Percentiles rank a stretch among this genome's conserved stretches.
phyloP scores from a whole-genome alignment of 1,140 invertebrate genomes.

The Philopotamus ludificatus region DNA sequence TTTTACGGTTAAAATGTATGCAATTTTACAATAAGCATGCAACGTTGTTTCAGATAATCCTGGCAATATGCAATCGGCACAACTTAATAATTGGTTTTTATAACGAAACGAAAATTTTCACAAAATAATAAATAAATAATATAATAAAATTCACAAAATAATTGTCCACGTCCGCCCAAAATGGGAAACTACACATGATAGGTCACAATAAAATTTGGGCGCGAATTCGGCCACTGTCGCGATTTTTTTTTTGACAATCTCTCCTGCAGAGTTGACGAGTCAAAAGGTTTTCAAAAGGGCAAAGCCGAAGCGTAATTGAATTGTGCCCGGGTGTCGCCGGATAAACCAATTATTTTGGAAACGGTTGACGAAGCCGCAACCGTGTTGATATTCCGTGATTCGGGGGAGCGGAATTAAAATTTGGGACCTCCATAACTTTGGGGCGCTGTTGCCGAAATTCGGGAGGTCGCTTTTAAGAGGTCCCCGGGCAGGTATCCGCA shows the following conservation, averaged over 20 bases:
- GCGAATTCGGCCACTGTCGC: too few relatives aligned
- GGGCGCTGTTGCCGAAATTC: background rate
- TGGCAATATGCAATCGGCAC: too few relatives aligned
- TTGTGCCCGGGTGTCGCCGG: background rate
- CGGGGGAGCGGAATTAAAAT: background rate
- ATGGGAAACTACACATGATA: too few relatives aligned
- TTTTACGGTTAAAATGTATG: too few relatives aligned
- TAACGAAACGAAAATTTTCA: too few relatives aligned
- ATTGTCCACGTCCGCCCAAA: too few relatives aligned
- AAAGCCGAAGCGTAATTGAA: constrained; percentile 1
- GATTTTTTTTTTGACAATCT: background rate
- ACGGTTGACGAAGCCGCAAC: constrained; percentile 5
- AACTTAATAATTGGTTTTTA: too few relatives aligned
- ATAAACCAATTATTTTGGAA: constrained; percentile 14
- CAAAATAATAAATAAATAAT: too few relatives aligned
- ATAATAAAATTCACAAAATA: too few relatives aligned
- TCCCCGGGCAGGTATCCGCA: background rate
- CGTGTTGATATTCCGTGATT: constrained; percentile 5
- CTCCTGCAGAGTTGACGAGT: background rate
- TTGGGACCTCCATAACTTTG: background rate
- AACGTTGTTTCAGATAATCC: too few relatives aligned
- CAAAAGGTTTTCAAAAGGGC: background rate
- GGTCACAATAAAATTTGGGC: too few relatives aligned
- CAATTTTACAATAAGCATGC: too few relatives aligned
- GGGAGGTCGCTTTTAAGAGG: background rate